These are phyloP conservation scores for Lepus timidus DNA, from an alignment of 2,113 vertebrate genomes.

Conservation along the genomic window DNA sequence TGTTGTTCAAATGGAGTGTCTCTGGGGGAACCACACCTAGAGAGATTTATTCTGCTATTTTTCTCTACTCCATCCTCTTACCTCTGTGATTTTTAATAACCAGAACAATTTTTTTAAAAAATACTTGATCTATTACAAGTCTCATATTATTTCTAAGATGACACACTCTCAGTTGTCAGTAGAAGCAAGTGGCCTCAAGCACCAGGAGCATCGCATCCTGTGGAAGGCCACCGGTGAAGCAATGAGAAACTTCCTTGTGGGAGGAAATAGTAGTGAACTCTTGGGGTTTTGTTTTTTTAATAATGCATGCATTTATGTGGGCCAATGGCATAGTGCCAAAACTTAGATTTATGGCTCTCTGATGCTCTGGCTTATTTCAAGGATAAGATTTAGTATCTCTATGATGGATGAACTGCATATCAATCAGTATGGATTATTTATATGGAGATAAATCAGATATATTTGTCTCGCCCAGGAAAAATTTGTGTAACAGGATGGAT, in stretches of 20 bases:
- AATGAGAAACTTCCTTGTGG: slow-evolving; percentile 10
- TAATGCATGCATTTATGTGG: not conserved
- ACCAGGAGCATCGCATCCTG: not conserved
- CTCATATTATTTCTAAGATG: not conserved
- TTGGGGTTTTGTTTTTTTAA: not conserved
- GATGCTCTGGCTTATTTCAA: slow-evolving; percentile 44
- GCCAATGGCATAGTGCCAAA: not conserved
- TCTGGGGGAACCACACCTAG: not conserved
- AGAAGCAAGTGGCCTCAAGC: slow-evolving; percentile 43
- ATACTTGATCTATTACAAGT: not conserved
- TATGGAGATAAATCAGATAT: slow-evolving; percentile 21
- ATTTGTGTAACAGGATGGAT: not conserved
- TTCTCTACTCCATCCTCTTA: not conserved
- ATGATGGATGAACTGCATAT: not conserved
- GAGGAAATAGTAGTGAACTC: slow-evolving; percentile 18
- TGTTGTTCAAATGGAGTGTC: not conserved
- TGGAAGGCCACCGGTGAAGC: not conserved
- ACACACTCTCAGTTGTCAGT: not conserved
- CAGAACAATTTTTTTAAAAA: not conserved
- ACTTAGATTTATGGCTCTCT: not conserved
- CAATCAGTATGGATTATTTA: slow-evolving; percentile 25
- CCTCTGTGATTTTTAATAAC: not conserved
- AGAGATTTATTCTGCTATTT: not conserved
- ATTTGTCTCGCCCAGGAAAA: slow-evolving; percentile 15
- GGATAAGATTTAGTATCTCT: slow-evolving; percentile 34